Base-by-base conservation (phyloP, 1,140 invertebrate genomes). In the Venturia canescens region DNA sequence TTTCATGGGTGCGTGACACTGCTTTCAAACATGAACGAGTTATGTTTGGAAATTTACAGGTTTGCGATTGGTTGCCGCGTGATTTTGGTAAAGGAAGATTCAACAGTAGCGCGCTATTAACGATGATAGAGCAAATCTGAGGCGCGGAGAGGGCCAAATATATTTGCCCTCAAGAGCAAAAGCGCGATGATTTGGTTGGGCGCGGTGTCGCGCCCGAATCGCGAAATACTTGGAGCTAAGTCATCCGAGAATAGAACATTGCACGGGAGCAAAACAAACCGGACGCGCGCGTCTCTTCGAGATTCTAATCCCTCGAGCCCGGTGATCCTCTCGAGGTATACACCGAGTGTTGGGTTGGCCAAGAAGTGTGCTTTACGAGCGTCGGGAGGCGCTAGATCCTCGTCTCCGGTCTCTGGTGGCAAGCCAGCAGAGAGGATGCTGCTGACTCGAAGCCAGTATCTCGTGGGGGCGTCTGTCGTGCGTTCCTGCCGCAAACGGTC, bases 351-450 rank as follows among this genome's bases (percentile, higher is more conserved):
- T 16, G 18, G 13, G 66, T 16, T 69, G 15, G 29, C 66, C 66
- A n/a, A 69, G 53, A 60, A 38, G 50, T 44, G 72, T 16, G 50
- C 72, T 76, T 76, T 76, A 76, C 53, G 72, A 76, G 72, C 63
- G 29, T 72, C 74, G 48, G 29, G 66, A 81, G 38, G 50, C 60
- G 50, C 70, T 74, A 81, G 79, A 77, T 74, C 69, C 53, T 83
- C 80, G 79, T 83, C 80, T 82, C 81, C 80, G 84, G 80, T 80
- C 63, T 27, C 60, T 27, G 13, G 29, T 69, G 27, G 66, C 66
- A 29, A 31, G 66, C 26, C n/a, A 69, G 21, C n/a, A n/a, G n/a
- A n/a, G n/a, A n/a, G 57, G 38, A 81, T 79, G 80, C 76, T 50
- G 67, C 44, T 18, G 21, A 29, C 9, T 16, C 15, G 72, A 38